Evolutionary conservation across 1,140 invertebrate genomes (phyloP), one percentile per base, ranked within the genome.

Genomic region (Sinella curviseta): DNA sequence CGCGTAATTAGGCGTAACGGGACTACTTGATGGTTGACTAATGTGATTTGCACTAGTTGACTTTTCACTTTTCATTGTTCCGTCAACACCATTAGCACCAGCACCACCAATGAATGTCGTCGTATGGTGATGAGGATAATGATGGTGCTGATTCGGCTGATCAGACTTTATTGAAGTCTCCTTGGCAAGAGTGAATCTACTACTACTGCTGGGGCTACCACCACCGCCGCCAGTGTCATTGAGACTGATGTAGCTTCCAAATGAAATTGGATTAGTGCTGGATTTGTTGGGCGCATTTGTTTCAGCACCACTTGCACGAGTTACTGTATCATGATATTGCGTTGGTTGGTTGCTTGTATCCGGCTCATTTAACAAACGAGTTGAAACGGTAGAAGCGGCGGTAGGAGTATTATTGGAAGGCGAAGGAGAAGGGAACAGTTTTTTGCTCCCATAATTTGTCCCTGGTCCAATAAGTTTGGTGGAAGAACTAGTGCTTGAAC

Each of bases 391-490:
- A 65, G 24, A 12, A 20, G 39, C 39, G 57, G 57, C 16, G 3
- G 57, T 65, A 4, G 70, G 12, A 16, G 24, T 30, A 75, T 1
- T 48, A 75, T 26, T 48, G 31, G 70, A 74, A 74, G 34, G 31
- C 30, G 70, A 75, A 12, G 70, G 31, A 16, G 31, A 36, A 74
- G 60, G 4, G n/a, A 74, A 8, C 24, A 35, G 3, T 70, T 75
- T 75, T 75, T 30, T 75, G 35, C 74, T 75, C 34, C 74, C 39
- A 75, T 74, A 28, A 74, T 75, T 75, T 48, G 74, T 75, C 74
- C 74, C 74, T 48, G 74, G 34, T 75, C 74, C 74, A 75, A 48
- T 48, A 75, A 30, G 31, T 24, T 60, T 60, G 4, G n/a, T n/a
- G n/a, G 67, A 73, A 33, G 33, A 73, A 73, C 70, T 73, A 73